These are phyloP conservation scores for Macheiramphus alcinus DNA, from an alignment of 2,113 vertebrate species.

Conservation along the genomic window DNA sequence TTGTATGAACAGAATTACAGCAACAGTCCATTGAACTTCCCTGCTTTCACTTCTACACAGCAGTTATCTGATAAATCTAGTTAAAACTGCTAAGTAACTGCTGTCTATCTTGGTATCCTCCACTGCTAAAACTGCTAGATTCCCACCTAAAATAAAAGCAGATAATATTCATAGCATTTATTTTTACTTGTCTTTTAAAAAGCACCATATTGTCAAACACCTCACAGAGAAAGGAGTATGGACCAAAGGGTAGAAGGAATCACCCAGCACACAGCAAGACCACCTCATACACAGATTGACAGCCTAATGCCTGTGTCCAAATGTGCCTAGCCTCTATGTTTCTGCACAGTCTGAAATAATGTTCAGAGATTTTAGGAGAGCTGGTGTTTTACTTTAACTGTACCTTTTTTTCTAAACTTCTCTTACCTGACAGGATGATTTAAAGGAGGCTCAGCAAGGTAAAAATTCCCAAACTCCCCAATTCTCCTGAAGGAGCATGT, in stretches of 20 bases:
- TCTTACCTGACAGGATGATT: neutral
- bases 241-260: neutral
- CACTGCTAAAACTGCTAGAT: neutral
- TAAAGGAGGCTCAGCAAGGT: neutral
- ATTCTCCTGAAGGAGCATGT: rapidly evolving
- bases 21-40: neutral
- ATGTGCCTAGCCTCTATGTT: neutral
- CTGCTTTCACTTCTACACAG: neutral
- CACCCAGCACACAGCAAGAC: neutral
- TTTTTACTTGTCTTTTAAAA: neutral
- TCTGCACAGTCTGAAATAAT: neutral
- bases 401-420: neutral
- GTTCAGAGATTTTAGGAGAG: neutral
- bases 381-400: neutral
- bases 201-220: neutral
- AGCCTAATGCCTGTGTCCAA: neutral
- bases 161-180: neutral
- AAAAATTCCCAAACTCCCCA: neutral
- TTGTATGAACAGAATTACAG: neutral
- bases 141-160: neutral
- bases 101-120: neutral
- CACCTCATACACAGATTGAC: neutral
- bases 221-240: neutral
- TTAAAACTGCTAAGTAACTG: neutral
- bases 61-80: neutral